Conservation (phyloP, 2,113 vertebrate species). For the Calcarius ornatus region DNA sequence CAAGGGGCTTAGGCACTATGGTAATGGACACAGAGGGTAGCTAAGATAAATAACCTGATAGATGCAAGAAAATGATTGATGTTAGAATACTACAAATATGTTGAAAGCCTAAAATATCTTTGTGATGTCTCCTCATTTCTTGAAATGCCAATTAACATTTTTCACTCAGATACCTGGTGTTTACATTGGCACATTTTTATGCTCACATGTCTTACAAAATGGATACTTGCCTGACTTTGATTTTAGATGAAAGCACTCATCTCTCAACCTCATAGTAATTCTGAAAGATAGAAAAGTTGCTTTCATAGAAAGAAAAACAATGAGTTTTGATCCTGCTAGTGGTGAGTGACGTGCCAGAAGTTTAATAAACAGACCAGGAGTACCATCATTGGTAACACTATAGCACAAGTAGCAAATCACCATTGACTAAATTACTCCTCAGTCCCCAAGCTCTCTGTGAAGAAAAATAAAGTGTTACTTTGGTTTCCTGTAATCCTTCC, state of each 20-base stretch:
- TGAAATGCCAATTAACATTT: conserved; percentile 69
- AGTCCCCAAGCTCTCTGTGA: conserved; percentile 59
- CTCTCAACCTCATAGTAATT: conserved; percentile 11
- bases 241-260: conserved; percentile 35
- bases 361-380: conserved; percentile 34
- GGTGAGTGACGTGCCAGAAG: conserved; percentile 25
- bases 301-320: conserved; percentile 39
- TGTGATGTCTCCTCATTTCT: conserved; percentile 56
- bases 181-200: conserved; percentile 54
- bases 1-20: background rate
- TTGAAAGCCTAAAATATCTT: conserved; percentile 67
- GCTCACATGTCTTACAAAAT: conserved; percentile 36
- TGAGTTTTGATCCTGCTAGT: conserved; percentile 32
- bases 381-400: conserved; percentile 54
- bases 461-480: conserved; percentile 77
- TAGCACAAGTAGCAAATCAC: conserved; percentile 69
- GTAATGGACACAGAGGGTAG: conserved; percentile 35
- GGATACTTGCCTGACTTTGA: conserved; percentile 46
- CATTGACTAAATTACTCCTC: conserved; percentile 47
- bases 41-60: conserved; percentile 65
- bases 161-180: conserved; percentile 66
- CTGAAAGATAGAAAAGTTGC: conserved; percentile 41
- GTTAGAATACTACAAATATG: conserved; percentile 59
- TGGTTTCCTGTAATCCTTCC: conserved; percentile 78
- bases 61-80: conserved; percentile 63